Conservation (phyloP, 2,797 vertebrate genomes). For the Urosaurus nigricauda region DNA sequence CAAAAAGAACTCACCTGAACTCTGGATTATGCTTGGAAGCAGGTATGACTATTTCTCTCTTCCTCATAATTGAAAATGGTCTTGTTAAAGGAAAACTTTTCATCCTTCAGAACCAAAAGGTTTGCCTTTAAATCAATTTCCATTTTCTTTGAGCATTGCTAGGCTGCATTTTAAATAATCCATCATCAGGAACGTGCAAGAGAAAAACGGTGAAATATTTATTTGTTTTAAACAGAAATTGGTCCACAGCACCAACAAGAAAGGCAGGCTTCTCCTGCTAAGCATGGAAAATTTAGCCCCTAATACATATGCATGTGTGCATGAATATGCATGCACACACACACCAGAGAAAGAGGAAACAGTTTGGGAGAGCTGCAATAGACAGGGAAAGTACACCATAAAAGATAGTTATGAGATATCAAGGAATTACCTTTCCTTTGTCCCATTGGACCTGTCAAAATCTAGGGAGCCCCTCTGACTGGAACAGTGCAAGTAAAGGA, state of each 20-base stretch:
- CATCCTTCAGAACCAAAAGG: not conserved
- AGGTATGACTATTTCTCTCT: constrained; percentile 68
- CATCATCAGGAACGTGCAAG: not conserved
- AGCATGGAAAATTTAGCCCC: too few species aligned
- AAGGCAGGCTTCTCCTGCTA: not conserved
- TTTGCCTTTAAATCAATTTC: not conserved
- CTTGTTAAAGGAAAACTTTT: not conserved
- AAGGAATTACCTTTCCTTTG: too few species aligned
- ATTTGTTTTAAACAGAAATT: not conserved
- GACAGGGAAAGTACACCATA: too few species aligned
- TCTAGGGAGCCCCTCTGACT: too few species aligned
- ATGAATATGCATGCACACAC: too few species aligned
- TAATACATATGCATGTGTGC: too few species aligned
- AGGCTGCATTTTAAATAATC: not conserved
- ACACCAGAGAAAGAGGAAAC: too few species aligned
- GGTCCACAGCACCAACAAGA: not conserved
- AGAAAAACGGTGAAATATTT: not conserved
- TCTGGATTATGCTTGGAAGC: constrained; percentile 60
- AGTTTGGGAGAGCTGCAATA: too few species aligned
- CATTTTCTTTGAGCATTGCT: not conserved
- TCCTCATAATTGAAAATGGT: not conserved
- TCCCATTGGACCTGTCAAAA: too few species aligned
- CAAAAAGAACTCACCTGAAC: constrained; percentile 41
- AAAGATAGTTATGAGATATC: too few species aligned
- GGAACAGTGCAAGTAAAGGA: too few species aligned